phyloP scores from a whole-genome alignment of 2,797 vertebrate species.

The Philypnodon macrostomus region DNA sequence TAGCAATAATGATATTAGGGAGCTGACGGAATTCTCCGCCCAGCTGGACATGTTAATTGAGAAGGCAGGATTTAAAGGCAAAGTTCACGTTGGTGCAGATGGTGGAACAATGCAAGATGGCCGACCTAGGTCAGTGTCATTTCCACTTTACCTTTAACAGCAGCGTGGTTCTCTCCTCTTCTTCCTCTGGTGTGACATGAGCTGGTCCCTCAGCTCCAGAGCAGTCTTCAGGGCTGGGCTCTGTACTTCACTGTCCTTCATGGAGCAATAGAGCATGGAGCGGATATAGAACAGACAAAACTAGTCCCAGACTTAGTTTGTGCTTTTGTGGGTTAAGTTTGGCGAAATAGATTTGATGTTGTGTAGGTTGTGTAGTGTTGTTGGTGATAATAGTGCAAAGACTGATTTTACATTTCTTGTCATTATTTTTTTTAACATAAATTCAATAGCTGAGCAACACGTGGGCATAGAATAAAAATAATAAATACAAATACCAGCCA shows the following conservation, averaged over 20 bases:
- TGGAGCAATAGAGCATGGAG: too few relatives aligned
- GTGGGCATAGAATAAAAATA: too few relatives aligned
- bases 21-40: constrained; percentile 90
- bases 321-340: constrained; percentile 23
- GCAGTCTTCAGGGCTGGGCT: constrained; percentile 64
- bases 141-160: constrained; percentile 85
- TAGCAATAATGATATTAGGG: constrained; percentile 90
- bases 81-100: constrained; percentile 95
- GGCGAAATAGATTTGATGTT: too few relatives aligned
- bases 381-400: too few relatives aligned
- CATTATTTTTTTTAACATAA: too few relatives aligned
- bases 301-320: constrained; percentile 37
- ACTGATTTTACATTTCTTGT: too few relatives aligned
- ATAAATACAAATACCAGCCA: too few relatives aligned
- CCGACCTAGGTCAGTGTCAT: constrained; percentile 89
- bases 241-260: constrained; percentile 80
- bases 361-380: too few relatives aligned
- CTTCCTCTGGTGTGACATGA: constrained; percentile 69
- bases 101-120: constrained; percentile 87
- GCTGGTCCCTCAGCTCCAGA: constrained; percentile 77
- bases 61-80: constrained; percentile 92
- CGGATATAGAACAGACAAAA: constrained; percentile 64
- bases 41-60: constrained; percentile 98
- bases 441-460: too few relatives aligned
- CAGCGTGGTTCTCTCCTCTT: constrained; percentile 47